Conservation (phyloP, 2,797 vertebrate species). For the Mormyrops attenuatus region DNA sequence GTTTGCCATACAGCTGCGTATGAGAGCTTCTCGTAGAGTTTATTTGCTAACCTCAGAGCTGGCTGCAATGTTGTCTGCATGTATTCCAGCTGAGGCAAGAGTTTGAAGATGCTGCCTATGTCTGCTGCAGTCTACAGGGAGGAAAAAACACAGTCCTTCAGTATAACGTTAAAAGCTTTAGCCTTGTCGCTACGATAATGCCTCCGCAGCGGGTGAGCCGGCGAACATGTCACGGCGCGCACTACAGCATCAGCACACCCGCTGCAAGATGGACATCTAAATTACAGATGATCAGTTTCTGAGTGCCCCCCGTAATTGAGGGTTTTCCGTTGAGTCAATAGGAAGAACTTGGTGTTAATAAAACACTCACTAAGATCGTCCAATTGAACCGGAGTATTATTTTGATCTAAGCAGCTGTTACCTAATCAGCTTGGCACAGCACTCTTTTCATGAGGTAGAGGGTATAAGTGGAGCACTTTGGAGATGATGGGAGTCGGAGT, state of each 20-base stretch:
- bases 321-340: slow-evolving; percentile 48
- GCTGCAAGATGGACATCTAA: background rate
- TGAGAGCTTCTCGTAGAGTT: no score
- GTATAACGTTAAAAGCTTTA: background rate
- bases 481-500: slow-evolving; percentile 51
- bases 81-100: background rate
- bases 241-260: background rate
- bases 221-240: background rate
- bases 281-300: slow-evolving; percentile 12
- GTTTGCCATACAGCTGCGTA: background rate
- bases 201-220: background rate
- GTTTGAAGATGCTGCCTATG: background rate
- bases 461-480: slow-evolving; percentile 60
- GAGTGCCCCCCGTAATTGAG: slow-evolving; percentile 31
- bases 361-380: slow-evolving; percentile 45
- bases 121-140: background rate
- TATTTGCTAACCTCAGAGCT: background rate
- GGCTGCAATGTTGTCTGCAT: background rate
- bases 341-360: slow-evolving; percentile 41
- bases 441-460: slow-evolving; percentile 50
- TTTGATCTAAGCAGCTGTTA: slow-evolving; percentile 54
- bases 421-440: slow-evolving; percentile 54
- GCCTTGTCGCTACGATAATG: background rate
- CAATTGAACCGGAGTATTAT: slow-evolving; percentile 50
- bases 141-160: background rate